Conservation (phyloP, 2,888 invertebrate species). For the Rugalucina vietnamica region DNA sequence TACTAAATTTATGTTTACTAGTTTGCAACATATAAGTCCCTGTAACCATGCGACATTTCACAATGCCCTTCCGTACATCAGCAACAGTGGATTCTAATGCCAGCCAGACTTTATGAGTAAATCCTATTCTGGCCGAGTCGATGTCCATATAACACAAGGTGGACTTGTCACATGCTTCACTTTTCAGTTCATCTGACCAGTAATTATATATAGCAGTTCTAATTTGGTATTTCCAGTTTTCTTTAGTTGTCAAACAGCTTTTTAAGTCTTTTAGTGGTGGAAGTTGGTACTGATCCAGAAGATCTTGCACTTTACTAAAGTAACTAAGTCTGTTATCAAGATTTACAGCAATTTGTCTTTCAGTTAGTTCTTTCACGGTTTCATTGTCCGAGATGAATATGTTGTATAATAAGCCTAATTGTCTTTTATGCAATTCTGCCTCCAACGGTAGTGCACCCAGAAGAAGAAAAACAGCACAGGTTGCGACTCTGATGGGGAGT, state of each 20-base stretch:
- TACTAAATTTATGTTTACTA: neutral
- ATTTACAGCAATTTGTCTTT: neutral
- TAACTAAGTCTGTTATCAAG: neutral
- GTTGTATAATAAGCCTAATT: neutral
- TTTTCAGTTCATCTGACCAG: slow-evolving; percentile 1
- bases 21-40: slow-evolving; percentile 9
- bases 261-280: neutral
- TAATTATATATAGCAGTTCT: neutral
- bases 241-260: neutral
- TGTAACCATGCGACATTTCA: slow-evolving; percentile 18
- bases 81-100: neutral
- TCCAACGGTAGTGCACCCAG: slow-evolving; percentile 9
- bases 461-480: slow-evolving; percentile 1
- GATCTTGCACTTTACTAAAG: no score
- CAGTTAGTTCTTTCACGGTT: neutral
- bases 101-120: neutral
- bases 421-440: slow-evolving; percentile 11
- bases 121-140: neutral
- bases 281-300: neutral
- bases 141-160: neutral
- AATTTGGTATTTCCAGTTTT: neutral
- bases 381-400: neutral
- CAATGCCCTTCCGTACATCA: slow-evolving; percentile 14
- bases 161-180: neutral
- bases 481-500: neutral